phyloP scores from a whole-genome alignment of 2,888 invertebrate genomes.

The Conchocele bisecta region DNA sequence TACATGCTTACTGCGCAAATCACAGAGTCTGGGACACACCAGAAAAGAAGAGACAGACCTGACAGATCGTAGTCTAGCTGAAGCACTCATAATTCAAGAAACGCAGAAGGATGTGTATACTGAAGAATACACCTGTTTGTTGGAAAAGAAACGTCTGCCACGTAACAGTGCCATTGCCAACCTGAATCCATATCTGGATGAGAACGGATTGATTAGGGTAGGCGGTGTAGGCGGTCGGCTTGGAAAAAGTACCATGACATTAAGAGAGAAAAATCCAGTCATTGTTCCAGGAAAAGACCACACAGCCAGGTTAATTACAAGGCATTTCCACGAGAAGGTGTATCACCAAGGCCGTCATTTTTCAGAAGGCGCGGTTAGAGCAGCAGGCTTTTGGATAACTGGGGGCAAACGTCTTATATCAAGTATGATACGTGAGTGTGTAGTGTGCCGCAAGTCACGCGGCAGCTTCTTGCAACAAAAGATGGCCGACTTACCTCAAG shows the following conservation, averaged over 20 bases:
- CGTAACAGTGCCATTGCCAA: slow-evolving; percentile 11
- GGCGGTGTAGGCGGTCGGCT: slow-evolving; percentile 31
- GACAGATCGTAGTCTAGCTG: slow-evolving; percentile 1
- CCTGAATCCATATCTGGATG: slow-evolving; percentile 19
- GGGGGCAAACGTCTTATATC: slow-evolving; percentile 30
- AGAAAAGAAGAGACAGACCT: neutral
- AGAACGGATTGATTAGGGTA: slow-evolving; percentile 17
- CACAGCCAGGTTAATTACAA: slow-evolving; percentile 23
- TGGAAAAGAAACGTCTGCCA: neutral
- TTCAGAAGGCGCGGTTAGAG: slow-evolving; percentile 42
- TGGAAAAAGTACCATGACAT: neutral
- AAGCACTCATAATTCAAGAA: slow-evolving; percentile 11
- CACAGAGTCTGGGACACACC: slow-evolving; percentile 37
- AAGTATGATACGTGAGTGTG: slow-evolving; percentile 33
- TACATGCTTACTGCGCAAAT: slow-evolving; percentile 2
- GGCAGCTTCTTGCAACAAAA: slow-evolving; percentile 18
- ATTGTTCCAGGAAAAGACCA: slow-evolving; percentile 38
- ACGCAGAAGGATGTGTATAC: slow-evolving; percentile 19
- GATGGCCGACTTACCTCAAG: slow-evolving; percentile 53
- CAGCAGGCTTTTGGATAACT: slow-evolving; percentile 43
- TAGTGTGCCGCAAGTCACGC: slow-evolving; percentile 25
- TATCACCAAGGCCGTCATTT: slow-evolving; percentile 48
- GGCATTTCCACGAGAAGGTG: slow-evolving; percentile 38
- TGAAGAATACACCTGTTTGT: neutral
- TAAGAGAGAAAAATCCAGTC: slow-evolving; percentile 33